Conservation (phyloP, 2,888 invertebrate genomes). For the Hecatera dysodea region DNA sequence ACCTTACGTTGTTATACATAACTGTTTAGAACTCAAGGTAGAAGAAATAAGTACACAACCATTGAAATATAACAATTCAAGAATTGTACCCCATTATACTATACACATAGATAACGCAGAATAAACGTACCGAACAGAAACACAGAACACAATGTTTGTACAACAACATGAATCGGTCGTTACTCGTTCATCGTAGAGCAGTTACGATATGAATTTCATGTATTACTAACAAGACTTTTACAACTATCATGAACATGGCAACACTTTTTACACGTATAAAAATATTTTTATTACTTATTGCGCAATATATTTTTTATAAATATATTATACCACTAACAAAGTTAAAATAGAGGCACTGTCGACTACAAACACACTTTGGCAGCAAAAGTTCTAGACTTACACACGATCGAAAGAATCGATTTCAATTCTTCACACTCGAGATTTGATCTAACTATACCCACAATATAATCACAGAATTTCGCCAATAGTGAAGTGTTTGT, state of each 20-base stretch:
- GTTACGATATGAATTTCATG: constrained; percentile 68
- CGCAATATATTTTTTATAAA: constrained; percentile 88
- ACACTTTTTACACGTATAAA: constrained; percentile 89
- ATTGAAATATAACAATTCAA: constrained; percentile 78
- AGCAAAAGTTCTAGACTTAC: constrained; percentile 86
- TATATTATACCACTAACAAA: constrained; percentile 85
- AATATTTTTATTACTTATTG: constrained; percentile 86
- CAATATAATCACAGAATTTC: constrained; percentile 88
- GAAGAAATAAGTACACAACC: constrained; percentile 90
- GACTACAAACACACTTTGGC: constrained; percentile 92
- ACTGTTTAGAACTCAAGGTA: constrained; percentile 69
- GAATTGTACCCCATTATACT: constrained; percentile 73
- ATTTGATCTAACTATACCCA: constrained; percentile 79
- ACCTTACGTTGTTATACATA: constrained; percentile 69
- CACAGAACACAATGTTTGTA: constrained; percentile 64
- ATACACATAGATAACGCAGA: constrained; percentile 54
- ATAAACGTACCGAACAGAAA: constrained; percentile 62
- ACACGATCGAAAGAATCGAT: constrained; percentile 75
- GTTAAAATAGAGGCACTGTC: constrained; percentile 89
- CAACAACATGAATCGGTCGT: constrained; percentile 65
- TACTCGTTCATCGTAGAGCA: constrained; percentile 50
- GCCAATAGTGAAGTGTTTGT: constrained; percentile 89
- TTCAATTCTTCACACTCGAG: constrained; percentile 76
- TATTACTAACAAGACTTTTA: constrained; percentile 78
- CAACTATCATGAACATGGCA: constrained; percentile 89